Base-by-base conservation (phyloP, 2,797 vertebrate genomes). In the Salmo trutta region DNA sequence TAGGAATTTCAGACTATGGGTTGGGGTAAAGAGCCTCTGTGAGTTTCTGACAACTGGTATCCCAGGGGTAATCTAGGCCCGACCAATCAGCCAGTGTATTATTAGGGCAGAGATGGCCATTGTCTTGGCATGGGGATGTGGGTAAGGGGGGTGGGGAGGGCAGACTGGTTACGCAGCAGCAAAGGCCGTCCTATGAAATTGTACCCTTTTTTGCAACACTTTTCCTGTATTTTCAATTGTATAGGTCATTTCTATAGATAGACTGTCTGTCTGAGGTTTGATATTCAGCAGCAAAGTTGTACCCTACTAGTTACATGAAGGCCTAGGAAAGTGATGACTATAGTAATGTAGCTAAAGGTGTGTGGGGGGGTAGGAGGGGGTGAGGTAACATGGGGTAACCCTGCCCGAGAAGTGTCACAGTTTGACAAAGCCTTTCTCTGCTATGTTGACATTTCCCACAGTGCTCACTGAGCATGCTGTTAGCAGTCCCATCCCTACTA, bases 11-110 rank as follows among this genome's bases (percentile, higher is more conserved):
- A 90, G 89, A 89, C 91, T 91, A 68, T 64, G 79, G 75, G 75
- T 71, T 79, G 68, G 77, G 76, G 73, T 77, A 16, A 66, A 66
- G 27, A 66, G 27, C 21, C 27, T 88, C 85, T 84, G 79, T 79
- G 67, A 85, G 83, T 88, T 80, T 76, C 85, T 73, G 91, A 94
- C 94, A 95, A 94, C 94, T 95, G 94, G 93, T 91, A 90, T 91
- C 93, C 93, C 92, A 88, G 91, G 91, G 92, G 93, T 94, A 93
- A 94, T 94, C 93, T 93, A 85, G 87, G 77, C 81, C 73, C 78
- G 77, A 88, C 92, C 93, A 94, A 94, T 94, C 92, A 89, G 86
- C 76, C 76, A 67, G 83, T 87, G 92, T 93, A 94, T 95, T 95
- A 94, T 83, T 90, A 90, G 89, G 93, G 82, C 80, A 87, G 79